Evolutionary conservation across 2,888 invertebrate genomes (phyloP).

Genomic region (Acholoe squamosa): DNA sequence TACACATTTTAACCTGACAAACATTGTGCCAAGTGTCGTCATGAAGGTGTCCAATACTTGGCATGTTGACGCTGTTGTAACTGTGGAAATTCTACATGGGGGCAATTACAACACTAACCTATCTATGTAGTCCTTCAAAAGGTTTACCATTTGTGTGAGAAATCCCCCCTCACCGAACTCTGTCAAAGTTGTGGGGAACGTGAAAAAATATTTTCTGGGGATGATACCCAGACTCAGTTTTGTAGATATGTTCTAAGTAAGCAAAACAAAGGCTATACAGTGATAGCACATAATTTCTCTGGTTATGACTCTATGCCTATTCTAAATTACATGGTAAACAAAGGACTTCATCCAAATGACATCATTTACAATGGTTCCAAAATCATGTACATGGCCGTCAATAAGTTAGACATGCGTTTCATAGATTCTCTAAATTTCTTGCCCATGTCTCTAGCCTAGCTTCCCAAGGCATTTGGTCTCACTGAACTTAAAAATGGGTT

Average conservation of each 20-base stretch:
- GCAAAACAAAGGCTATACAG: background rate
- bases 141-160: background rate
- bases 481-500: slow-evolving; percentile 12
- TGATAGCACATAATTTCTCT: background rate
- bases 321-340: background rate
- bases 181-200: slow-evolving; percentile 19
- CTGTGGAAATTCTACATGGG: background rate
- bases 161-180: background rate
- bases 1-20: background rate
- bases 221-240: background rate
- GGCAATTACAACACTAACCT: background rate
- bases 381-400: background rate
- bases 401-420: background rate
- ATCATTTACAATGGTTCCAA: slow-evolving; percentile 43
- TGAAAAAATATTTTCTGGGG: background rate
- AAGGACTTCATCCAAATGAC: background rate
- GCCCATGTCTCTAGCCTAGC: background rate
- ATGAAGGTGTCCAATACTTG: background rate
- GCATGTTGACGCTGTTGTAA: background rate
- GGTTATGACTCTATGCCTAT: background rate
- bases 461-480: slow-evolving; percentile 12
- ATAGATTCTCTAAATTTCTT: slow-evolving; percentile 17
- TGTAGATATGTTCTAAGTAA: background rate
- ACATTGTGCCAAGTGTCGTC: background rate
- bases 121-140: background rate